Evolutionary conservation across 92 coral and sea anemone genomes (phyloP).

Genomic region (Actinernus sp.): DNA sequence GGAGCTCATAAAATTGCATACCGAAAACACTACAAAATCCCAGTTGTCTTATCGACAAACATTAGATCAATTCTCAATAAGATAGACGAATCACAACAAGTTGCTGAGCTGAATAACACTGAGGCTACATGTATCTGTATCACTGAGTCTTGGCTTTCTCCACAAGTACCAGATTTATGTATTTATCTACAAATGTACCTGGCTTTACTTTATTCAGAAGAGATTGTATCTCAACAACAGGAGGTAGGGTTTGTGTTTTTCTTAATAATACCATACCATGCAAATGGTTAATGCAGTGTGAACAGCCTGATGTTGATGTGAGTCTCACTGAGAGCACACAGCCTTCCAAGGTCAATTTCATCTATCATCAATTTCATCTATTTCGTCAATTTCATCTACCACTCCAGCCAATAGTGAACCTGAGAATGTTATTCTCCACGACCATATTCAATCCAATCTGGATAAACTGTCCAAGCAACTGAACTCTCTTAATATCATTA

Average conservation of each 20-base stretch:
- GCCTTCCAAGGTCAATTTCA: conserved; percentile 40
- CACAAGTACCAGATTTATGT: conserved; percentile 38
- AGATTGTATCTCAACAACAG: conserved; percentile 45
- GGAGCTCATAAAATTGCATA: neutral
- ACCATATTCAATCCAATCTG: conserved; percentile 44
- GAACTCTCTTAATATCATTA: conserved; percentile 35
- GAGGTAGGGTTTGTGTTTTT: conserved; percentile 59
- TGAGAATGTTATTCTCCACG: conserved; percentile 56
- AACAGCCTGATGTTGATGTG: too few relatives aligned
- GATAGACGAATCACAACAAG: conserved; percentile 2
- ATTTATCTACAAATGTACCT: conserved; percentile 48
- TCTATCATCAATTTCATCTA: too few relatives aligned
- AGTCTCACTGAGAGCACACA: too few relatives aligned
- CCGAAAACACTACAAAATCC: neutral
- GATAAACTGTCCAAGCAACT: conserved; percentile 49
- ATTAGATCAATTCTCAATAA: neutral
- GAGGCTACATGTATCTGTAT: neutral
- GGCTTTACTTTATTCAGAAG: conserved; percentile 50
- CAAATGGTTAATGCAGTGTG: too few relatives aligned
- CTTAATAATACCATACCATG: too few relatives aligned
- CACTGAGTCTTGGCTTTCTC: conserved; percentile 57
- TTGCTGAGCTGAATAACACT: conserved; percentile 1
- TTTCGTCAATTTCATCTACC: conserved; percentile 49
- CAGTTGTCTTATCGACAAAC: neutral
- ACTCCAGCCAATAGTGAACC: conserved; percentile 42